phyloP scores from a whole-genome alignment of 2,888 invertebrate species.

The Syrista parreyssii region DNA sequence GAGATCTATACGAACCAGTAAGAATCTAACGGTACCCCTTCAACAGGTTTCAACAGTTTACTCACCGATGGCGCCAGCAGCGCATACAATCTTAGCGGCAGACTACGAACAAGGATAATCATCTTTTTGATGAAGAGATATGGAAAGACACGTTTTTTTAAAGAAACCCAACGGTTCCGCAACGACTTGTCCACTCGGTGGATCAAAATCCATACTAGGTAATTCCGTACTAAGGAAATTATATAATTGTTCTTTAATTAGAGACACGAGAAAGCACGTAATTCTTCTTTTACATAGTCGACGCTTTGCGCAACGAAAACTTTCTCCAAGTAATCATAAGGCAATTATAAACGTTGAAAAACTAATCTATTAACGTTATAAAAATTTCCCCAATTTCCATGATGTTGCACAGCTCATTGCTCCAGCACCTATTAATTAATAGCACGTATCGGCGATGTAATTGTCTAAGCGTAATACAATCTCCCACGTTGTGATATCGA shows the following conservation, averaged over 20 bases:
- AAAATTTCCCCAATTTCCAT: background rate
- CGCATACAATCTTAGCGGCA: background rate
- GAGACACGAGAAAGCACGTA: background rate
- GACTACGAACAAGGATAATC: background rate
- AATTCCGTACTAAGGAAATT: background rate
- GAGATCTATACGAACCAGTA: background rate
- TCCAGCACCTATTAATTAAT: background rate
- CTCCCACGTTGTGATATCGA: background rate
- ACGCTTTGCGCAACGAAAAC: background rate
- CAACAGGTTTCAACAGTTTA: background rate
- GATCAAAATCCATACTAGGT: background rate
- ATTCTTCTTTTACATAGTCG: background rate
- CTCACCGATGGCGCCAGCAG: background rate
- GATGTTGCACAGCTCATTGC: background rate
- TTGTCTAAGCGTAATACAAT: background rate
- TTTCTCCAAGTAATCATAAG: background rate
- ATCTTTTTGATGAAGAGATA: background rate
- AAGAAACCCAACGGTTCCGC: background rate
- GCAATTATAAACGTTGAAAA: background rate
- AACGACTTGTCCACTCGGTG: background rate
- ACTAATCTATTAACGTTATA: background rate
- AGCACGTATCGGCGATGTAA: background rate
- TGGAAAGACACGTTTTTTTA: background rate
- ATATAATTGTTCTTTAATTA: background rate
- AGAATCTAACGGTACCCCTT: background rate